Percentiles rank a stretch among this genome's conserved stretches.
Evolutionary conservation across 2,888 invertebrate species (phyloP).

Genomic region (Rotaria socialis): DNA sequence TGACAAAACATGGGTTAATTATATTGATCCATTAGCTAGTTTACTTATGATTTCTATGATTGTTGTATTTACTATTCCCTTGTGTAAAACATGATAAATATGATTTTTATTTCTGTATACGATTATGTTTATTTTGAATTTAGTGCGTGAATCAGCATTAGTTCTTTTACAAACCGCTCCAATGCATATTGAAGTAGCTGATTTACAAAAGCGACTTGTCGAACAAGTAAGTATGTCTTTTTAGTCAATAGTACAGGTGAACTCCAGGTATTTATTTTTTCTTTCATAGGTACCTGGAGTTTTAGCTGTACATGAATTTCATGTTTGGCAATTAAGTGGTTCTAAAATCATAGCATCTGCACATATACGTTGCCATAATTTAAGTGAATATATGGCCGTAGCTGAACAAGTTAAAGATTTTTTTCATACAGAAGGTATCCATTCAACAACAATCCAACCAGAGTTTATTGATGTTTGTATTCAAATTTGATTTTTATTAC

Average conservation of each 20-base stretch:
- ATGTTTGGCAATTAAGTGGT: constrained; percentile 94
- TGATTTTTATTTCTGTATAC: too few species aligned
- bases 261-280: not conserved
- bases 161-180: constrained; percentile 96
- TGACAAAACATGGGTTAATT: constrained; percentile 36
- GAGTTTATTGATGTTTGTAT: constrained; percentile 42
- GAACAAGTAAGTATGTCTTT: constrained; percentile 65
- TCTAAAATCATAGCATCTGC: constrained; percentile 94
- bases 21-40: constrained; percentile 62
- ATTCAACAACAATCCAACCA: constrained; percentile 88
- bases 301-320: constrained; percentile 90
- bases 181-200: constrained; percentile 81
- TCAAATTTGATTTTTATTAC: not conserved
- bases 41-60: constrained; percentile 68
- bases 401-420: constrained; percentile 92
- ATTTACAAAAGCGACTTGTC: constrained; percentile 76
- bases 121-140: constrained; percentile 40
- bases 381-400: constrained; percentile 87
- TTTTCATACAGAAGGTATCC: constrained; percentile 95
- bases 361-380: constrained; percentile 86
- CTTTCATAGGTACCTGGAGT: constrained; percentile 72
- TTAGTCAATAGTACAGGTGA: not conserved
- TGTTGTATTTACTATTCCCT: constrained; percentile 58
- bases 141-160: constrained; percentile 86
- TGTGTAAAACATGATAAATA: constrained; percentile 53